Evolutionary conservation across 2,113 vertebrate species (phyloP).

Genomic region (Australoheros scitulus): DNA sequence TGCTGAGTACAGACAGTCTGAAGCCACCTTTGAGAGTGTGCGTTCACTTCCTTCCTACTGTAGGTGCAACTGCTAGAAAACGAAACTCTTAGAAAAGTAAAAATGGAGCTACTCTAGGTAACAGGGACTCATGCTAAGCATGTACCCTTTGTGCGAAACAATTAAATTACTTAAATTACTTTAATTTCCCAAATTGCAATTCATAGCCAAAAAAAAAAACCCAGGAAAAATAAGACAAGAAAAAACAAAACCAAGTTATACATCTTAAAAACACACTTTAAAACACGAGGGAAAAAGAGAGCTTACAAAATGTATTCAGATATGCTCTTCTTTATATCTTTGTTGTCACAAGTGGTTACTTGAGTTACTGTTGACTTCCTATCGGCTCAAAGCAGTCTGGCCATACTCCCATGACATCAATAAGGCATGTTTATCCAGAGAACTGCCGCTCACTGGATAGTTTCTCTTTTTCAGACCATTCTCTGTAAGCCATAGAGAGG

Average conservation of each 20-base stretch:
- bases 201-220: too few relatives aligned
- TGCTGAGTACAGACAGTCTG: not conserved
- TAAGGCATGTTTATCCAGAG: too few relatives aligned
- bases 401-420: too few relatives aligned
- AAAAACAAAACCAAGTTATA: not conserved
- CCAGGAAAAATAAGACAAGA: accelerated
- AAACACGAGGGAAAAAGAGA: not conserved
- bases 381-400: not conserved
- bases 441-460: not conserved
- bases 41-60: not conserved
- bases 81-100: not conserved
- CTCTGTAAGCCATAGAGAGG: not conserved
- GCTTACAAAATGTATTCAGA: not conserved
- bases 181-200: not conserved
- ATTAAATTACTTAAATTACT: not conserved
- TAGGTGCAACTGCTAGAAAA: not conserved
- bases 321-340: not conserved
- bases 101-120: accelerated
- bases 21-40: not conserved
- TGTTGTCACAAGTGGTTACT: not conserved
- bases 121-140: not conserved
- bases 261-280: not conserved
- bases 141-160: not conserved
- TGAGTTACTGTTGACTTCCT: not conserved
- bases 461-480: not conserved